These are phyloP conservation scores for Nerophis lumbriciformis DNA, from an alignment of 2,113 vertebrate species.

Conservation along the genomic window DNA sequence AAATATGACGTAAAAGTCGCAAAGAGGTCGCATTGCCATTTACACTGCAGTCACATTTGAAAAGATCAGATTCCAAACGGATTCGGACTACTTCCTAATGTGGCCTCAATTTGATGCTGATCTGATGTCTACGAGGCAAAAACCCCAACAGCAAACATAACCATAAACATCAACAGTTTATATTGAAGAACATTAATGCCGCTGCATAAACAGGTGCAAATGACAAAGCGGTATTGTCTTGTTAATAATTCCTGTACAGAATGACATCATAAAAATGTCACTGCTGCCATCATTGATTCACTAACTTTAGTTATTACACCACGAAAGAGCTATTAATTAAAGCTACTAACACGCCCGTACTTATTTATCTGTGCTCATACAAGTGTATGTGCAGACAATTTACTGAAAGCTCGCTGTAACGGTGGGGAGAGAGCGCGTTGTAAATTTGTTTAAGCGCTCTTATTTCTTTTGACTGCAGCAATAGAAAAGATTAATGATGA, in stretches of 20 bases:
- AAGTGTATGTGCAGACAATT: background rate
- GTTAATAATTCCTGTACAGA: background rate
- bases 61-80: no score
- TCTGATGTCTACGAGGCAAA: background rate
- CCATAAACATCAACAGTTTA: background rate
- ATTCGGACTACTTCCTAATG: no score
- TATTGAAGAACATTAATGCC: background rate
- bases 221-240: background rate
- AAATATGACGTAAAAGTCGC: no score
- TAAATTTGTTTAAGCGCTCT: background rate
- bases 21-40: no score
- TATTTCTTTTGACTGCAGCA: background rate
- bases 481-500: constrained; percentile 11
- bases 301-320: background rate
- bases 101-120: no score
- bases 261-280: constrained; percentile 1
- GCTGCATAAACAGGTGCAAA: background rate
- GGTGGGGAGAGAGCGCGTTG: background rate
- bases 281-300: background rate
- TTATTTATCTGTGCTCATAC: background rate
- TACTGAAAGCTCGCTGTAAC: background rate
- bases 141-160: background rate
- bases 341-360: background rate
- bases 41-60: no score
- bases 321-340: background rate